Evolutionary conservation across 2,888 invertebrate species (phyloP), one percentile per base, ranked within the genome.

Genomic region (Microctonus aethiopoides): DNA sequence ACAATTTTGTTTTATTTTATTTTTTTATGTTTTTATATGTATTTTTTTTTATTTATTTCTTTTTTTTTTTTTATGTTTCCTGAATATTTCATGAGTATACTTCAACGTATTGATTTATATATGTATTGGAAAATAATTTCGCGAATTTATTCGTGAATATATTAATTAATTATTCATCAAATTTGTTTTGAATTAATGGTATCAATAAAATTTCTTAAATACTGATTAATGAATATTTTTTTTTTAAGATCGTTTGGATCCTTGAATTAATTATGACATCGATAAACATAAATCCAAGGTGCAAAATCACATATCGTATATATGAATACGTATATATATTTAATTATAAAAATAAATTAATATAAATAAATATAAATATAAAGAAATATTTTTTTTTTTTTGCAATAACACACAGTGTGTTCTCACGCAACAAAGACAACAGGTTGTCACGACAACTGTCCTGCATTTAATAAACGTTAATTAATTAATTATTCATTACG

Each of bases 401-500:
- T 16, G 46, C 46, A 46, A 46, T n/a, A 46, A 46, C 46, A 5
- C n/a, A n/a, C n/a, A n/a, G n/a, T n/a, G 16, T 16, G 20, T 34
- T 59, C 34, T 59, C 24, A 61, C 24, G 61, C 61, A 61, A 39
- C 39, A 39, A 22, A 41, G 36, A 39, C 24, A 2, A 24, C 39
- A 39, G 13, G 36, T 26, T 61, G n/a, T n/a, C 39, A 24, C 13
- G 61, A 39, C 39, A 20, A n/a, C 36, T 41, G 13, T 39, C 39
- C 61, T 22, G 22, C 13, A n/a, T 11, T 60, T n/a, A 61, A 41
- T 24, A 22, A 20, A 61, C 11, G n/a, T n/a, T n/a, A n/a, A 24
- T 60, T 24, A 61, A 41, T 61, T 61, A 61, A 39, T 61, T 61
- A 61, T 61, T 61, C 61, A 61, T 61, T 41, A 7, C 20, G n/a